Base-by-base conservation (phyloP, 2,888 invertebrate species). In the Trachelus tabidus region DNA sequence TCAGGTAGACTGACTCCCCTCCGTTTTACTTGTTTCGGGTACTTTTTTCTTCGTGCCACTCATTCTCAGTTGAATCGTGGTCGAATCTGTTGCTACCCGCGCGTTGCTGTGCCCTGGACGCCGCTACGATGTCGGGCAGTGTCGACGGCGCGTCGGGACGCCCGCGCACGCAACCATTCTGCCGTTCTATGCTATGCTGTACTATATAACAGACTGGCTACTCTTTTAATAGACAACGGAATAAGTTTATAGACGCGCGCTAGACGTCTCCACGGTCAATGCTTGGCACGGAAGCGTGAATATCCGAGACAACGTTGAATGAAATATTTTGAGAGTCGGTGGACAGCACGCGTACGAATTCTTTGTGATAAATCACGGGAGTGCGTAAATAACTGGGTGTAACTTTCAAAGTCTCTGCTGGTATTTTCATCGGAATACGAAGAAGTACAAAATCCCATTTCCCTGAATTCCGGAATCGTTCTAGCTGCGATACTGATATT, bases 31-130 rank as follows among this genome's bases (percentile, higher is more conserved):
- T 56, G 56, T 56, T 56, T 56, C 9, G 56, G 23, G 79, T 77
- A 80, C 81, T 86, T 84, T 84, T 85, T 82, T 84, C 83, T 83
- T 9, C 84, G 82, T 84, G 84, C 80, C 82, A 81, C 83, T 85
- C 84, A 82, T 81, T 83, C 83, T 85, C 84, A 82, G 81, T 83
- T 82, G 83, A 85, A 87, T 86, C 85, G 86, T 87, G 86, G 84
- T 87, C 81, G 87, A 88, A 90, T 90, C 89, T 89, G 89, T 90
- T 89, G 89, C 90, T 89, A 89, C 88, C 90, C 88, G 87, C 83
- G 81, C 31, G 31, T 34, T 71, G 73, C 78, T 82, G 82, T 83
- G 82, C 79, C 76, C 77, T 77, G 82, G 79, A 78, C 74, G 78
- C 68, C 75, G 69, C 34, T 71, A 34, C 69, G 79, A 74, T 77